Evolutionary conservation across 2,113 vertebrate species (phyloP).

Genomic region (Circaetus cinerascens): DNA sequence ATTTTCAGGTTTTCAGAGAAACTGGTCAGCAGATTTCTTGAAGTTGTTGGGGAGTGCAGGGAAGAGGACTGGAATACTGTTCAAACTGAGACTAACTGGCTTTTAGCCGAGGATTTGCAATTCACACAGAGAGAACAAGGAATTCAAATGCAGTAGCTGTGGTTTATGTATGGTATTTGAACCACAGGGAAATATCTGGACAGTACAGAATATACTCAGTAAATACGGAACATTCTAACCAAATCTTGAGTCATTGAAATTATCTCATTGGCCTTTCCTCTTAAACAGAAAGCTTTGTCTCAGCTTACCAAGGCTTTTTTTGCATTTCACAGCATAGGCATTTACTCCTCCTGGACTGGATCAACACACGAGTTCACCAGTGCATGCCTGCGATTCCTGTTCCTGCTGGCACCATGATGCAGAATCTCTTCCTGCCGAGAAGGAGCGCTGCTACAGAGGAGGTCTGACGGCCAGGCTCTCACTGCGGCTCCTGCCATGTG

Average conservation of each 20-base stretch:
- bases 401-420: rapidly evolving
- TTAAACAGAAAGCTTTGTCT: constrained; percentile 4
- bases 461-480: rapidly evolving
- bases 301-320: background rate
- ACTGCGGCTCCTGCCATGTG: rapidly evolving
- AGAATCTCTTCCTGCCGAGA: background rate
- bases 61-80: background rate
- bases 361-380: background rate
- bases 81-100: background rate
- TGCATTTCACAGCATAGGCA: background rate
- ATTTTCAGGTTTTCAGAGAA: background rate
- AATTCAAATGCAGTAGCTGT: background rate
- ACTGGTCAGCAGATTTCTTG: constrained; percentile 17
- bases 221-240: constrained; percentile 27
- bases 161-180: background rate
- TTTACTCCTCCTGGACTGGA: background rate
- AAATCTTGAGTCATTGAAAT: constrained; percentile 29
- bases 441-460: background rate
- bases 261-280: background rate
- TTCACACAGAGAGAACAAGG: background rate
- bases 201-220: background rate
- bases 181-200: background rate
- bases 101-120: background rate
- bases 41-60: background rate
- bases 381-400: background rate